Percentiles rank a stretch among this genome's conserved stretches.
Evolutionary conservation across 1,140 invertebrate species (phyloP).

Genomic region (Olivierus martensii): DNA sequence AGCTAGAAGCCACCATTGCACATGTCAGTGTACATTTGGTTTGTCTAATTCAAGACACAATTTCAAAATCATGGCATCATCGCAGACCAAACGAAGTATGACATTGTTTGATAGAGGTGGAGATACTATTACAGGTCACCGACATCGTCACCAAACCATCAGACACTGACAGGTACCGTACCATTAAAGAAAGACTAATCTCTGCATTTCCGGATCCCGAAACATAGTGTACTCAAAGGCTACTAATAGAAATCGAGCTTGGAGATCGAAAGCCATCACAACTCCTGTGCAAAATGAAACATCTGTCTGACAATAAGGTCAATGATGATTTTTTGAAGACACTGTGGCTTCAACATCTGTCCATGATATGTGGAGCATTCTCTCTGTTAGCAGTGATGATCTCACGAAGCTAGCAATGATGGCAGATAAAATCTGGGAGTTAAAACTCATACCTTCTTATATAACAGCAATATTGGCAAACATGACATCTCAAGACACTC

Average conservation of each 20-base stretch:
- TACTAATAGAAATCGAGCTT: constrained; percentile 3
- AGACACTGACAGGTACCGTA: not conserved
- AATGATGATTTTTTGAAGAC: constrained; percentile 1
- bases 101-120: not conserved
- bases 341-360: not conserved
- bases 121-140: not conserved
- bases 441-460: too few relatives aligned
- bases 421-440: too few relatives aligned
- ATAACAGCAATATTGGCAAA: too few relatives aligned
- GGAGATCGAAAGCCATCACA: constrained; percentile 1
- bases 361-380: not conserved
- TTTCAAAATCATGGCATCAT: constrained; percentile 15
- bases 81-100: constrained; percentile 17
- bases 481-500: too few relatives aligned
- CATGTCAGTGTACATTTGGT: constrained; percentile 26
- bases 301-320: not conserved
- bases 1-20: too few relatives aligned
- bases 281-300: constrained; percentile 3
- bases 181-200: not conserved
- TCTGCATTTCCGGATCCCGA: not conserved
- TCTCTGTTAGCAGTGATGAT: not conserved
- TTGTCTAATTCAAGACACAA: constrained; percentile 22
- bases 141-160: not conserved
- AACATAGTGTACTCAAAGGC: not conserved
- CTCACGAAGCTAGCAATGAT: too few relatives aligned